A percentile compares a stretch with the other conserved stretches of the same genome.
phyloP scores from a whole-genome alignment of 2,888 invertebrate species.

The Ormyrus pomaceus region DNA sequence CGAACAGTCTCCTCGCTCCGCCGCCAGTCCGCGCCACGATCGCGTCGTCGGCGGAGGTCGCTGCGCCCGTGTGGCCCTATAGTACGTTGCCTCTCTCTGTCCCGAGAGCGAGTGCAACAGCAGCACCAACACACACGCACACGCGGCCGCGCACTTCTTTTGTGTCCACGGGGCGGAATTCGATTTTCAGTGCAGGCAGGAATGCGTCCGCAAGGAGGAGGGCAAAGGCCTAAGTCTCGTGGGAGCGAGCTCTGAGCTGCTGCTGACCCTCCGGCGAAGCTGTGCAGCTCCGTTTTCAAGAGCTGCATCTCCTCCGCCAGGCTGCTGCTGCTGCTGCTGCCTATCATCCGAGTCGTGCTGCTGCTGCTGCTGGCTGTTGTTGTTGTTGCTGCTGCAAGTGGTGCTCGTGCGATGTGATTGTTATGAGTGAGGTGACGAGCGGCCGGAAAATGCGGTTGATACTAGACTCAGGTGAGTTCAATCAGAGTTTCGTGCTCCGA shows the following conservation, averaged over 20 bases:
- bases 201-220: background rate
- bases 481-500: too few relatives aligned
- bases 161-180: background rate
- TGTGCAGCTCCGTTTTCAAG: constrained; percentile 4
- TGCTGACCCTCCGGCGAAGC: constrained; percentile 20
- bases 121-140: constrained; percentile 2
- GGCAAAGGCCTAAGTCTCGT: background rate
- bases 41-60: constrained; percentile 62
- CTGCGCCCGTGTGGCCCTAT: constrained; percentile 13
- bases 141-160: background rate
- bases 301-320: constrained; percentile 22
- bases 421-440: too few relatives aligned
- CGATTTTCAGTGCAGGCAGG: background rate
- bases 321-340: constrained; percentile 3
- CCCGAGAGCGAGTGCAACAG: background rate
- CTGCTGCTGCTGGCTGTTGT: constrained; percentile 1
- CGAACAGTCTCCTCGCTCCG: constrained; percentile 35
- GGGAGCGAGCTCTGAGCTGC: background rate
- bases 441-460: too few relatives aligned
- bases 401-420: too few relatives aligned
- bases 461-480: too few relatives aligned
- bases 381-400: background rate
- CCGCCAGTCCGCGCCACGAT: constrained; percentile 63
- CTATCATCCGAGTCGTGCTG: background rate
- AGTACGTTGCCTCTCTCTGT: background rate